Evolutionary conservation across 2,113 vertebrate species (phyloP).

Genomic region (Stegostoma tigrinum): DNA sequence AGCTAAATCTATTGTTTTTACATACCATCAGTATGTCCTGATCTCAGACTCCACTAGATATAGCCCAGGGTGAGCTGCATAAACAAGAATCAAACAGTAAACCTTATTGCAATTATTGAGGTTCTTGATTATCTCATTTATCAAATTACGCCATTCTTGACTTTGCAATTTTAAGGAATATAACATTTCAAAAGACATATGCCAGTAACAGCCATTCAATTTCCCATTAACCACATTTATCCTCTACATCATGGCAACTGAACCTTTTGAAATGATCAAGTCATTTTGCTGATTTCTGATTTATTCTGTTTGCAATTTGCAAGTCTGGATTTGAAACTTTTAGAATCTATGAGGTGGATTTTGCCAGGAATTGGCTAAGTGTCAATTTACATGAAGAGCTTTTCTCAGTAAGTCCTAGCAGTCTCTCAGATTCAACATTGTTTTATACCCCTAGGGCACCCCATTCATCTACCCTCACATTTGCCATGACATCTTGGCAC

Average conservation of each 20-base stretch:
- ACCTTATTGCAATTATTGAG: background rate
- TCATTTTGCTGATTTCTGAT: background rate
- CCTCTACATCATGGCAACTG: background rate
- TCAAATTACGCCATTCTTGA: background rate
- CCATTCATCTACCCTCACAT: no score
- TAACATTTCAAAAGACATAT: background rate
- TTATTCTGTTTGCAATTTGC: background rate
- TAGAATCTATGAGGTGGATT: no score
- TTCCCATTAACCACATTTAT: background rate
- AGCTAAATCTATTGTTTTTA: background rate
- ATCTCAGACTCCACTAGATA: background rate
- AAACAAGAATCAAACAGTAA: background rate
- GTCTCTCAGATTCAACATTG: no score
- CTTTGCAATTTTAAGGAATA: background rate
- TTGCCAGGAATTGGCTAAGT: no score
- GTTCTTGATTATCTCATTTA: background rate
- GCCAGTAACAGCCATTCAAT: background rate
- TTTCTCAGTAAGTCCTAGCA: no score
- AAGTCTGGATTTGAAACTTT: background rate
- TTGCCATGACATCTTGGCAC: no score
- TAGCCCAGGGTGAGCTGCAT: background rate
- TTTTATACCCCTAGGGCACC: no score
- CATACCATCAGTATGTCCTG: background rate
- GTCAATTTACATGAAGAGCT: no score
- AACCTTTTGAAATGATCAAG: background rate